phyloP scores from a whole-genome alignment of 2,797 vertebrate species.

The Vultur gryphus region DNA sequence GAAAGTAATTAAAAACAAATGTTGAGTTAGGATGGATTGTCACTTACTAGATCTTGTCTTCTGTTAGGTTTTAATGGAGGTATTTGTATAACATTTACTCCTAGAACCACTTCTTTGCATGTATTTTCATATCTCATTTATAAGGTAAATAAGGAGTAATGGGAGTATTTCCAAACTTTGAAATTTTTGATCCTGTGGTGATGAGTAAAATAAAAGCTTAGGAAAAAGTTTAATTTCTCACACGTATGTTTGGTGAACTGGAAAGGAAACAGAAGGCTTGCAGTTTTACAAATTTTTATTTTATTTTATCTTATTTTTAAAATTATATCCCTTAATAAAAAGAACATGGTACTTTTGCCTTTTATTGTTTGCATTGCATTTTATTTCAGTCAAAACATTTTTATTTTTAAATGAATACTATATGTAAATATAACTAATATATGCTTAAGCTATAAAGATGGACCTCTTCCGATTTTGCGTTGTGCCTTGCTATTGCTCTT shows the following conservation, averaged over 20 bases:
- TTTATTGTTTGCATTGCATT: neutral
- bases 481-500: neutral
- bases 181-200: neutral
- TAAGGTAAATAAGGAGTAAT: neutral
- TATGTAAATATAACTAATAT: neutral
- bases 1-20: neutral
- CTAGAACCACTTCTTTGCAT: neutral
- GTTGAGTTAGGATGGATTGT: neutral
- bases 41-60: neutral
- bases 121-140: neutral
- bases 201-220: neutral
- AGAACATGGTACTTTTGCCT: neutral
- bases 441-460: neutral
- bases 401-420: neutral
- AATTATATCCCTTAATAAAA: neutral
- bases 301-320: neutral
- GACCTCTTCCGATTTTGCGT: neutral
- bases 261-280: neutral
- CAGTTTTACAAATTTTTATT: neutral
- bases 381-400: neutral
- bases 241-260: accelerated
- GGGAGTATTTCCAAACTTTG: neutral
- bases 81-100: neutral
- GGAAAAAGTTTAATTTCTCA: neutral
- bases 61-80: neutral